phyloP scores from a whole-genome alignment of 1,140 invertebrate genomes.

The Bombus impatiens region DNA sequence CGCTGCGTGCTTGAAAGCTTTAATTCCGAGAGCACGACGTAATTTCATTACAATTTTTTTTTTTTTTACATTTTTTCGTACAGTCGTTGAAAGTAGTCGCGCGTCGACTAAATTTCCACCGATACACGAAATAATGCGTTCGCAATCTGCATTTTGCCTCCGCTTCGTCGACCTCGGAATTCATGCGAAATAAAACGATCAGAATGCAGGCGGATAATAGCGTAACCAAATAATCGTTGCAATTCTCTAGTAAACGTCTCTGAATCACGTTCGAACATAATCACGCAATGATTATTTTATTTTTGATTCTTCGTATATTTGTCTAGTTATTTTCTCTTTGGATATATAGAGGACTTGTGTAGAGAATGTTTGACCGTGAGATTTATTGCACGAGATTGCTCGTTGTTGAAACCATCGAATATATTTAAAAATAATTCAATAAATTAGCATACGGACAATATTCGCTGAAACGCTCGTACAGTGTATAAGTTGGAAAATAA shows the following conservation, averaged over 20 bases:
- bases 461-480: too few relatives aligned
- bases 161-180: not conserved
- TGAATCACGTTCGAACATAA: not conserved
- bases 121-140: conserved; percentile 1
- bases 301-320: not conserved
- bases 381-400: too few relatives aligned
- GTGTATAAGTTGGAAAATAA: too few relatives aligned
- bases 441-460: too few relatives aligned
- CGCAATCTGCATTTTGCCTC: not conserved
- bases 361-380: too few relatives aligned
- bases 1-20: conserved; percentile 1
- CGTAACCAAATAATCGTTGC: not conserved
- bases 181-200: not conserved
- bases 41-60: not conserved
- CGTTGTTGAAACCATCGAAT: too few relatives aligned
- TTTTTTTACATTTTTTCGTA: not conserved
- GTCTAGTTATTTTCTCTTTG: not conserved
- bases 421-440: too few relatives aligned
- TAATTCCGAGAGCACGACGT: not conserved
- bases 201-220: not conserved
- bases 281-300: not conserved
- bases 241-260: conserved; percentile 1
- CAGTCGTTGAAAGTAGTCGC: not conserved
- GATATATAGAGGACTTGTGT: too few relatives aligned
- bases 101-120: not conserved